A percentile compares a stretch with the other conserved stretches of the same genome.
Conservation (phyloP, 2,113 vertebrate genomes). For the Callocephalon fimbriatum region DNA sequence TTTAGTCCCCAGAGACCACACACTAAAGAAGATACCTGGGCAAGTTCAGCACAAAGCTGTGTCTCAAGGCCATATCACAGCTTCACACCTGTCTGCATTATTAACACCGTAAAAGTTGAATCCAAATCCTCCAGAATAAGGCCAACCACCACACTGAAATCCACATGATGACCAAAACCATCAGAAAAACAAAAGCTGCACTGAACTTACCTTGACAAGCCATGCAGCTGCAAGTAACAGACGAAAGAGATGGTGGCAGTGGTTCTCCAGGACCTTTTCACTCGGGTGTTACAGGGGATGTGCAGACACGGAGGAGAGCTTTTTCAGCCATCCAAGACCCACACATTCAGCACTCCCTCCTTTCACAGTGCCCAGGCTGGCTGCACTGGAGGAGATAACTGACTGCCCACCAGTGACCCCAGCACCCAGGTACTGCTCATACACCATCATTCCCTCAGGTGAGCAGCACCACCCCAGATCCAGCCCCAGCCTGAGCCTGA, state of each 20-base stretch:
- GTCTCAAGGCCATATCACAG: too few relatives aligned
- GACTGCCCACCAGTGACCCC: neutral
- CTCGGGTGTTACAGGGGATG: accelerated
- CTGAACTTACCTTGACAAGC: accelerated
- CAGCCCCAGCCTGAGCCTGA: too few relatives aligned
- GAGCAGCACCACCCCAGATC: neutral
- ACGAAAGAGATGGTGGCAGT: accelerated
- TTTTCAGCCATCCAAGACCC: neutral
- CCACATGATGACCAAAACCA: accelerated
- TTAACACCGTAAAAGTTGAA: accelerated
- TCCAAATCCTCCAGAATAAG: accelerated
- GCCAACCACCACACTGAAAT: accelerated
- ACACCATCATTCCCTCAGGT: neutral
- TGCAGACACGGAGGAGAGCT: accelerated
- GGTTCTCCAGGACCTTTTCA: accelerated
- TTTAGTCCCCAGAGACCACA: accelerated
- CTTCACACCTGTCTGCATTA: accelerated
- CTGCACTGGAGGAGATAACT: neutral
- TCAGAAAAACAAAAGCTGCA: accelerated
- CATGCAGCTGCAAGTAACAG: accelerated
- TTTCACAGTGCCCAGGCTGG: accelerated
- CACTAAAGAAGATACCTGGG: accelerated
- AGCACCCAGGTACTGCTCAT: neutral
- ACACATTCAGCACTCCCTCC: accelerated
- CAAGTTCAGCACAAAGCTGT: neutral